phyloP scores from a whole-genome alignment of 2,113 vertebrate genomes.

The Rhizomys pruinosus region DNA sequence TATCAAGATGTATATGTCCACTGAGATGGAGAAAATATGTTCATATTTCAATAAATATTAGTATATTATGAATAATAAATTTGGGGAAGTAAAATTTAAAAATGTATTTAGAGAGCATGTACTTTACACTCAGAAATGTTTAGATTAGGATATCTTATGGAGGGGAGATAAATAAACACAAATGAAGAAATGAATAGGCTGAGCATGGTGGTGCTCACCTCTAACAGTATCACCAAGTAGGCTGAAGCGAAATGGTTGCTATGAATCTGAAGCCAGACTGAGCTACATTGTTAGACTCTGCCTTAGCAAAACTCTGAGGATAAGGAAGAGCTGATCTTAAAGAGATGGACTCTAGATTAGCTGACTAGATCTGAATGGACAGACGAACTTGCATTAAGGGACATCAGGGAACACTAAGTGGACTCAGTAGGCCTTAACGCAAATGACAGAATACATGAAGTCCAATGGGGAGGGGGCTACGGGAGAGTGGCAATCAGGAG shows the following conservation, averaged over 20 bases:
- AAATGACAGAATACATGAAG: too few species aligned
- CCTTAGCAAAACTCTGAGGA: background rate
- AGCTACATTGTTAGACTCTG: background rate
- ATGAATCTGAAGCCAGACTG: background rate
- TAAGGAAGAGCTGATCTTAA: too few species aligned
- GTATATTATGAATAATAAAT: background rate
- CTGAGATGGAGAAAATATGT: slow-evolving; percentile 13
- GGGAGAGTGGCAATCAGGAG: too few species aligned
- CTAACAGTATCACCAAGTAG: background rate
- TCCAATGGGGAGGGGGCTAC: too few species aligned
- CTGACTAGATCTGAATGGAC: too few species aligned
- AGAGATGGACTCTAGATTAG: too few species aligned
- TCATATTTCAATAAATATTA: slow-evolving; percentile 10
- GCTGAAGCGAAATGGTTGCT: background rate
- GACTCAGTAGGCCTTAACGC: too few species aligned
- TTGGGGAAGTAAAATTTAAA: slow-evolving; percentile 36
- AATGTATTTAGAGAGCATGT: background rate
- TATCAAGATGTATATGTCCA: background rate
- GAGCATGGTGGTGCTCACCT: too few species aligned
- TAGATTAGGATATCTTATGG: background rate
- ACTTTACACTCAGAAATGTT: background rate
- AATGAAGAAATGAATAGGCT: background rate
- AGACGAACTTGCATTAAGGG: too few species aligned
- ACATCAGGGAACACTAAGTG: too few species aligned
- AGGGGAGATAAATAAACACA: background rate